Base-by-base conservation (phyloP, 2,113 vertebrate genomes). In the Capreolus pygargus region DNA sequence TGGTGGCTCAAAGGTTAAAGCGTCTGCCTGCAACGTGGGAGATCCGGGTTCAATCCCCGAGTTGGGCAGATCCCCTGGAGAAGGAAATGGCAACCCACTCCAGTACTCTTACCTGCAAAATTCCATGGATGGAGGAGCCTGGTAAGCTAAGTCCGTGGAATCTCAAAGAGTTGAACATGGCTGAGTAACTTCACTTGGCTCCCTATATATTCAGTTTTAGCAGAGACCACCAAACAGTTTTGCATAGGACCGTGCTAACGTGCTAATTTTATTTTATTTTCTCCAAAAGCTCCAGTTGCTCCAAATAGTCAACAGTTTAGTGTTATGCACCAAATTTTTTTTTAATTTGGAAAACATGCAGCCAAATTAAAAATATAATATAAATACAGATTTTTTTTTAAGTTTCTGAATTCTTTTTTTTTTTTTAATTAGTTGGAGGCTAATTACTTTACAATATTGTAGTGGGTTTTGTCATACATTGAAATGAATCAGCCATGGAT, bases 231-330 rank as follows among this genome's bases (percentile, higher is more conserved):
- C 14, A 15, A 57, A 36, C 14, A n/a, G 33, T 33, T 92, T 88
- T 43, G 27, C 28, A 36, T 3, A 50, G 0, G 0, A 7, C 7
- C 12, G 1, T 3, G 4, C 23, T 39, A 16, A 25, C 14, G 2
- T 5, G 4, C 23, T 39, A 16, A 19, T 15, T 52, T 64, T 57
- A 19, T 15, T 52, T 64, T 57, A 30, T 19, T 19, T 89, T 70
- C 17, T 19, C 25, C 33, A 33, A 39, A 36, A 36, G 55, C 15
- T 45, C 61, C 2, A n/a, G 4, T 58, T 78, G 21, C 27, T 82
- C 13, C 50, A 76, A 57, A 94, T 7, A 17, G 6, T 57, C 13
- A 39, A 45, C 74, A 43, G 43, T 3, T 36, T 7, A 4, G 50
- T 55, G 21, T 8, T 28, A 4, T 33, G 5, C 39, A 15, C 76